Conservation (phyloP, 2,113 vertebrate species). For the Colius striatus region DNA sequence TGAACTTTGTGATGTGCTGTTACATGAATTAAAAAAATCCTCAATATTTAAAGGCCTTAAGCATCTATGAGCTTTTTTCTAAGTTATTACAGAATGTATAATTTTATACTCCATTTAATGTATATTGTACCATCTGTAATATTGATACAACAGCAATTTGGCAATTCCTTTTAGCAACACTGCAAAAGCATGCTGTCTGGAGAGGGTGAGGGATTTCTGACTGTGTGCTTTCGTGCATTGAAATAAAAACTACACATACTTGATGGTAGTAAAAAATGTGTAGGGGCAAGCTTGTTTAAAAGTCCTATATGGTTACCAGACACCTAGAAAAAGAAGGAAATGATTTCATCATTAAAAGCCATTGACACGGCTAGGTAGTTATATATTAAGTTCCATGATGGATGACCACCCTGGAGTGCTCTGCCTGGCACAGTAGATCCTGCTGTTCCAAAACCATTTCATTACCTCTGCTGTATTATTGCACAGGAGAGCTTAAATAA, state of each 20-base stretch:
- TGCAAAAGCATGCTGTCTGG: conserved; percentile 31
- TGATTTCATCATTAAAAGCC: conserved; percentile 38
- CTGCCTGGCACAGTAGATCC: conserved; percentile 25
- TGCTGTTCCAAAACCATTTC: conserved; percentile 46
- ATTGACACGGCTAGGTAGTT: conserved; percentile 18
- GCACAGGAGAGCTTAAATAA: conserved; percentile 51
- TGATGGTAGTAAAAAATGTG: background rate
- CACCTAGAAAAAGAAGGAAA: background rate
- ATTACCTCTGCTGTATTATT: conserved; percentile 49
- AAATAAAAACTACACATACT: background rate
- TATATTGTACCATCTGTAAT: conserved; percentile 57
- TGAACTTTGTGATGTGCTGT: conserved; percentile 45
- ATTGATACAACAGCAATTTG: conserved; percentile 34
- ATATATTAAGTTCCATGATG: conserved; percentile 33
- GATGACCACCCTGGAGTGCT: conserved; percentile 9
- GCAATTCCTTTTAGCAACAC: conserved; percentile 11
- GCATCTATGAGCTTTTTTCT: conserved; percentile 66
- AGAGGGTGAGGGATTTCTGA: background rate
- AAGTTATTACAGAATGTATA: conserved; percentile 79
- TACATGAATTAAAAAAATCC: conserved; percentile 45
- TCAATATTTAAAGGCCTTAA: conserved; percentile 82
- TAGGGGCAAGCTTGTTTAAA: background rate
- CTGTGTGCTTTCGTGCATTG: conserved; percentile 19
- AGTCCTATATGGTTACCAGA: background rate
- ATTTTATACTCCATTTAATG: conserved; percentile 76